Conservation (phyloP, 53 echinoderm and acorn worm genomes). For the Apostichopus leukothele region DNA sequence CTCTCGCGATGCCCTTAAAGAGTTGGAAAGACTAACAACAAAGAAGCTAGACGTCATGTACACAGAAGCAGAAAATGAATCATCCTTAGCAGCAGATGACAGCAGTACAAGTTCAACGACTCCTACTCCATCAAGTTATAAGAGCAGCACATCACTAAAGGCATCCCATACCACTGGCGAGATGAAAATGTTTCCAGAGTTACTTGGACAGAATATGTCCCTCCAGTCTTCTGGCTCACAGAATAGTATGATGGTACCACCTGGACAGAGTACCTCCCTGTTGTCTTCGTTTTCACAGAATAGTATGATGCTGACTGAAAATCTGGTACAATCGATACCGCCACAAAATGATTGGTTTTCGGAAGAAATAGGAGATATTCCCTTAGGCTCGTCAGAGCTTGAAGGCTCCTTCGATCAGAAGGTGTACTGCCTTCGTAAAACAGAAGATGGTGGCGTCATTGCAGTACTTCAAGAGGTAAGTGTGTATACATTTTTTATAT, state of each 20-base stretch:
- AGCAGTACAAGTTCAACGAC: neutral
- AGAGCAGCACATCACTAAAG: neutral
- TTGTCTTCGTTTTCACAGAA: neutral
- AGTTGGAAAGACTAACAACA: neutral
- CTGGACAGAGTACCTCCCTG: neutral
- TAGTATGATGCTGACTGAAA: neutral
- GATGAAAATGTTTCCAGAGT: neutral
- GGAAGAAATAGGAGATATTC: neutral
- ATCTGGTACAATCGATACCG: neutral
- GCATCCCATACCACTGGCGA: neutral
- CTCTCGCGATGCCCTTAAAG: neutral
- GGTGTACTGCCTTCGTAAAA: neutral
- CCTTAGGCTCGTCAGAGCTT: neutral
- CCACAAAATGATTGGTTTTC: conserved; percentile 13
- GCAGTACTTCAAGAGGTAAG: conserved; percentile 15
- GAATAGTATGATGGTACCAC: neutral
- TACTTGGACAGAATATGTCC: too few relatives aligned
- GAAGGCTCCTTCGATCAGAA: neutral
- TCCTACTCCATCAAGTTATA: neutral
- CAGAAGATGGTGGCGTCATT: neutral
- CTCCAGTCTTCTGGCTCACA: too few relatives aligned
- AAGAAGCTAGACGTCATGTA: neutral
- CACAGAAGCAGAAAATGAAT: neutral
- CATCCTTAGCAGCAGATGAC: neutral
- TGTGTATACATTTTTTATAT: too few relatives aligned